Evolutionary conservation across 1,140 invertebrate genomes (phyloP), one percentile per base, ranked within the genome.

Genomic region (Ostrea edulis): DNA sequence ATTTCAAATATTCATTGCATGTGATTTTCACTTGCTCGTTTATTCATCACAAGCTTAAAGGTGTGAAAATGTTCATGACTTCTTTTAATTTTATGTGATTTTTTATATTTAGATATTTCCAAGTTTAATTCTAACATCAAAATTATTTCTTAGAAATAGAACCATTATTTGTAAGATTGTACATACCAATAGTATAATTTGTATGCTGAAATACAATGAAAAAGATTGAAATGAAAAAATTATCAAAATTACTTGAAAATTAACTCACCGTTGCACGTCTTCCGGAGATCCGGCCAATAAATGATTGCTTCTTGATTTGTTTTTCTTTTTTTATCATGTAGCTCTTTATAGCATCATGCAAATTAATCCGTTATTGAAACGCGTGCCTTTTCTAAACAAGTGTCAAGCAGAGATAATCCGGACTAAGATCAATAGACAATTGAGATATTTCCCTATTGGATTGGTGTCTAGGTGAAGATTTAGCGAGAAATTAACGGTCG

Each of bases 401-500:
- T 88, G 84, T 86, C 87, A 88, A 86, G 84, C 62, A 55, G 54
- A 82, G 84, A 88, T 88, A 82, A 88, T 88, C 87, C 77, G 20
- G 20, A 29, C 44, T 53, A 71, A 85, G 85, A 88, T 88, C 87
- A 65, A 86, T 86, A 77, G 65, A 86, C 85, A 83, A 53, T 83
- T 35, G 51, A n/a, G 44, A 53, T 52, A 22, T n/a, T 52, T 77
- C 29, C 22, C 12, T 62, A 62, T 14, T n/a, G n/a, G 12, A 62
- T 62, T 62, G 58, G 58, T n/a, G 58, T 62, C n/a, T 14, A 14
- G 12, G 14, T 44, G 35, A 17, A 62, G 55, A 62, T 62, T 7
- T 62, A 17, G 55, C 55, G 55, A 62, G 55, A 62, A 62, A 1
- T 62, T 62, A 62, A 62, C 7, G 17, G 55, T 2, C 17, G 55